A percentile compares a stretch with the other conserved stretches of the same genome.
These are phyloP conservation scores for Epistrophe eligans DNA, from an alignment of 2,888 invertebrate species.

Conservation along the genomic window DNA sequence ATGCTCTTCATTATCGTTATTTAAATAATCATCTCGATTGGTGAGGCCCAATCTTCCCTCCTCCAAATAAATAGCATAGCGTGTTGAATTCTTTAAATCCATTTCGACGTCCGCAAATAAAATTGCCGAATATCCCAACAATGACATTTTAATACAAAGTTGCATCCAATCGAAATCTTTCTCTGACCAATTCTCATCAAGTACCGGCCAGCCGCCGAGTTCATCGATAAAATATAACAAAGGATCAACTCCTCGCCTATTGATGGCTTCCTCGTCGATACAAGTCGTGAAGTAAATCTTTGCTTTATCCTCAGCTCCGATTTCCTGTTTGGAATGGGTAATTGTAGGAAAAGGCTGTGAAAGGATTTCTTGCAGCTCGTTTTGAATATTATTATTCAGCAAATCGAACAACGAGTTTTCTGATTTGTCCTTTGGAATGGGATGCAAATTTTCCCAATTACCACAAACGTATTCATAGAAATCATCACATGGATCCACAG, in stretches of 20 bases:
- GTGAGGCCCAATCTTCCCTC: conserved; percentile 53
- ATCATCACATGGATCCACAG: conserved; percentile 69
- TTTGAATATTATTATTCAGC: conserved; percentile 63
- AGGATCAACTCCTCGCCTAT: conserved; percentile 60
- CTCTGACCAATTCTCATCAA: conserved; percentile 70
- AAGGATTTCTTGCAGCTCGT: conserved; percentile 59
- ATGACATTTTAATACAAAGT: conserved; percentile 48
- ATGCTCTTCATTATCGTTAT: conserved; percentile 48
- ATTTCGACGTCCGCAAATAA: conserved; percentile 53
- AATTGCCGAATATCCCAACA: conserved; percentile 40
- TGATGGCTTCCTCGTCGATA: conserved; percentile 54
- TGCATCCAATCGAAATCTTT: conserved; percentile 66
- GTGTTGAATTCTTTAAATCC: conserved; percentile 63
- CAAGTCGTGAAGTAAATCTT: conserved; percentile 64
- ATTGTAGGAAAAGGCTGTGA: conserved; percentile 31
- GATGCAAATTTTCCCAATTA: conserved; percentile 66
- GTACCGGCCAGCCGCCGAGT: conserved; percentile 73
- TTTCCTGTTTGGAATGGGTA: conserved; percentile 36
- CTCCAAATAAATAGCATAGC: conserved; percentile 61
- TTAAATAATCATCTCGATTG: conserved; percentile 68
- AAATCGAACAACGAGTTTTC: conserved; percentile 66
- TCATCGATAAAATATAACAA: conserved; percentile 67
- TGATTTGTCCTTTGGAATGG: conserved; percentile 70
- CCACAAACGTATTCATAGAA: conserved; percentile 76
- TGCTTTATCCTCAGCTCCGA: conserved; percentile 68